These are phyloP conservation scores for Tiaroga cobitis DNA, from an alignment of 2,797 vertebrate species.

Conservation along the genomic window DNA sequence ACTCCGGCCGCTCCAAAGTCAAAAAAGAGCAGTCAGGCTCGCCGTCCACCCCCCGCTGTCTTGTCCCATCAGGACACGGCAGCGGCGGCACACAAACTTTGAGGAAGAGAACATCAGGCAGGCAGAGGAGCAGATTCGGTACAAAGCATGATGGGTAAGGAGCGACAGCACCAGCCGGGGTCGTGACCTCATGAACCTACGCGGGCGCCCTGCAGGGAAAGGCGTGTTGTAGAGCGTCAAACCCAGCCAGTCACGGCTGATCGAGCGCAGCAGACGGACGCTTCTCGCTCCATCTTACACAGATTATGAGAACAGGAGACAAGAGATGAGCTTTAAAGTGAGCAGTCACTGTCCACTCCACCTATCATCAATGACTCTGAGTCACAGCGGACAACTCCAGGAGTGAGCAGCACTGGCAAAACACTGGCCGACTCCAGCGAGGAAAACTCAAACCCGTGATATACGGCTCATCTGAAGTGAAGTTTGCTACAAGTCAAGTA, in stretches of 20 bases:
- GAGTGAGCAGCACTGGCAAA: slow-evolving; percentile 55
- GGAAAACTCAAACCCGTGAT: background rate
- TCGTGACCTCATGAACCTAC: slow-evolving; percentile 65
- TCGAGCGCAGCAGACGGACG: slow-evolving; percentile 44
- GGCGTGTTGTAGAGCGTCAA: slow-evolving; percentile 58
- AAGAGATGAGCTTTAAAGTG: slow-evolving; percentile 53
- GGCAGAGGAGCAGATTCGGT: slow-evolving; percentile 66
- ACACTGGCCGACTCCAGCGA: slow-evolving; percentile 72
- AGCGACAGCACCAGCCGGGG: slow-evolving; percentile 68
- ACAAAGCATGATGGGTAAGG: slow-evolving; percentile 71
- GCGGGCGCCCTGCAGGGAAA: slow-evolving; percentile 50
- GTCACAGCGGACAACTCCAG: slow-evolving; percentile 39
- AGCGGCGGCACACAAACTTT: slow-evolving; percentile 44
- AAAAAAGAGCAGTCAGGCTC: slow-evolving; percentile 96
- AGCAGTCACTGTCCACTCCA: slow-evolving; percentile 52
- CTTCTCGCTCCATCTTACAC: slow-evolving; percentile 39
- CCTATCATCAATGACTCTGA: slow-evolving; percentile 49
- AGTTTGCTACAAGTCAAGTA: background rate
- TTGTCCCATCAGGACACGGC: slow-evolving; percentile 81
- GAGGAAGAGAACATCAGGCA: slow-evolving; percentile 59
- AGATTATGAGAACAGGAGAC: slow-evolving; percentile 54
- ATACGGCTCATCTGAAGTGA: background rate
- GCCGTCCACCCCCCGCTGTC: slow-evolving; percentile 76
- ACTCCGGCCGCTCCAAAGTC: slow-evolving; percentile 73
- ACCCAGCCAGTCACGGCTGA: slow-evolving; percentile 51